Percentiles rank a stretch among this genome's conserved stretches.
Evolutionary conservation across 1,140 invertebrate species (phyloP).

Genomic region (Zaprionus capensis): DNA sequence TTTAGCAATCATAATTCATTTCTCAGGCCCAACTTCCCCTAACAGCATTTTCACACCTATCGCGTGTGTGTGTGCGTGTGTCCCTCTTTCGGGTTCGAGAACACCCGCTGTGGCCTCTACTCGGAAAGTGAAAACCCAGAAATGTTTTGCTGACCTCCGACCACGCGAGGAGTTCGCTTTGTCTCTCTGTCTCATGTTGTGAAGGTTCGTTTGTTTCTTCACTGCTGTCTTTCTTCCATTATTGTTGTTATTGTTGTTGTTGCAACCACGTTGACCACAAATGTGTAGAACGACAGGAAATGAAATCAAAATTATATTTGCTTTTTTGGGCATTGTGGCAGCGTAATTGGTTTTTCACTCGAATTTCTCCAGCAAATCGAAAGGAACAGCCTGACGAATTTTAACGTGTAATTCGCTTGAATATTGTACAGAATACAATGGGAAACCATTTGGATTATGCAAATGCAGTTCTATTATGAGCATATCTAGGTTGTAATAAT

Average conservation of each 20-base stretch:
- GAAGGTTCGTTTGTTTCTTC: slow-evolving; percentile 31
- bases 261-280: slow-evolving; percentile 64
- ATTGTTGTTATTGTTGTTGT: slow-evolving; percentile 44
- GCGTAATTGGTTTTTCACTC: slow-evolving; percentile 73
- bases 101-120: slow-evolving; percentile 45
- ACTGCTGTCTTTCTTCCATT: slow-evolving; percentile 4
- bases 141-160: slow-evolving; percentile 66
- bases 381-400: not conserved
- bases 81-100: slow-evolving; percentile 1
- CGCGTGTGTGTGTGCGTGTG: not conserved
- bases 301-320: slow-evolving; percentile 71
- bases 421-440: not conserved
- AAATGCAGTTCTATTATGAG: not conserved
- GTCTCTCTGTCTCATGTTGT: slow-evolving; percentile 34
- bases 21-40: slow-evolving; percentile 2
- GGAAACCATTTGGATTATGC: not conserved
- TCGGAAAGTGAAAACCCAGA: slow-evolving; percentile 64
- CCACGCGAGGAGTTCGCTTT: slow-evolving; percentile 59
- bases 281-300: slow-evolving; percentile 57
- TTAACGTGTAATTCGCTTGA: not conserved
- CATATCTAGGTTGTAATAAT: not conserved
- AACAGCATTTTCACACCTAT: slow-evolving; percentile 65
- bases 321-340: slow-evolving; percentile 70
- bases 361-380: slow-evolving; percentile 42
- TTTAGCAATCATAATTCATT: slow-evolving; percentile 50